phyloP scores from a whole-genome alignment of 1,140 invertebrate species.

The Megalonaias nervosa region DNA sequence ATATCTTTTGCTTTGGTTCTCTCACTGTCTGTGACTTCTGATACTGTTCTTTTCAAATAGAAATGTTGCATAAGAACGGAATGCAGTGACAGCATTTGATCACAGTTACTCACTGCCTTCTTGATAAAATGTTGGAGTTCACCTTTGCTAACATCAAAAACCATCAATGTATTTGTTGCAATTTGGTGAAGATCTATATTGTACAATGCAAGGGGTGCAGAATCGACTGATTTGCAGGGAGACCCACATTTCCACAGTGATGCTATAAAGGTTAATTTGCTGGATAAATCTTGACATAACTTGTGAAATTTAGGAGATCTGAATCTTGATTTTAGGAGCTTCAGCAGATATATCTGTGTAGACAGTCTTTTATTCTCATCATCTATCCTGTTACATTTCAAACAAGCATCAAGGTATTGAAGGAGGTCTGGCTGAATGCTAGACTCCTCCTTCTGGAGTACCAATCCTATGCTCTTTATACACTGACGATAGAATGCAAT shows the following conservation, averaged over 20 bases:
- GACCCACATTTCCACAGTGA: conserved; percentile 3
- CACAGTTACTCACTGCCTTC: too few relatives aligned
- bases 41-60: too few relatives aligned
- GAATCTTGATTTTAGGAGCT: neutral
- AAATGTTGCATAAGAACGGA: too few relatives aligned
- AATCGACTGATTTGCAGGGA: conserved; percentile 1
- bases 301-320: neutral
- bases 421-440: neutral
- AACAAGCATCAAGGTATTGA: neutral
- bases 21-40: too few relatives aligned
- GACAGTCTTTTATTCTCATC: neutral
- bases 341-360: conserved; percentile 7
- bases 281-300: neutral
- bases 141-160: neutral
- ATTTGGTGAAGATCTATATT: neutral
- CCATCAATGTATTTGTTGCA: neutral
- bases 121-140: neutral
- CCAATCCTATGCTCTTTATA: neutral
- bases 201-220: conserved; percentile 1
- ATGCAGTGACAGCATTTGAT: too few relatives aligned
- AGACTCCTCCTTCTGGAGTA: neutral
- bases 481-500: conserved; percentile 9
- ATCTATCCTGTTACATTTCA: neutral
- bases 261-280: neutral
- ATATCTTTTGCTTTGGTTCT: too few relatives aligned